A percentile compares a stretch with the other conserved stretches of the same genome.
These are phyloP conservation scores for Mohoua ochrocephala DNA, from an alignment of 2,113 vertebrate genomes.

Conservation along the genomic window DNA sequence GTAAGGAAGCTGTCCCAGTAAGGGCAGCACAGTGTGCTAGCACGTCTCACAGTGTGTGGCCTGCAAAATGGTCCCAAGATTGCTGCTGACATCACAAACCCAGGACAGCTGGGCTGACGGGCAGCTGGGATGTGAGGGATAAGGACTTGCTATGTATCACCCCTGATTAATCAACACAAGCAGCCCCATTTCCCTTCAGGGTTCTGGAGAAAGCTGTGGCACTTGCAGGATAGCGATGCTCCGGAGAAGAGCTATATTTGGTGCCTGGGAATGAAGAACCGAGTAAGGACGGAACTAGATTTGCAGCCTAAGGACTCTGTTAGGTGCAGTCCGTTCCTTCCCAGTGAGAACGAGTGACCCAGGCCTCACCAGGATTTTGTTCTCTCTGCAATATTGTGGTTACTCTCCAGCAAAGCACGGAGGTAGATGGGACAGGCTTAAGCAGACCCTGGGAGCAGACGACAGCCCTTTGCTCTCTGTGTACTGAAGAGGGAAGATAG, in stretches of 20 bases:
- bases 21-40: background rate
- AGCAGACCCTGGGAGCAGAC: background rate
- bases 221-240: background rate
- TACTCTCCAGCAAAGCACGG: background rate
- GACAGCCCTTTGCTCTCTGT: background rate
- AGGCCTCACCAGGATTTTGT: accelerated
- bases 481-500: background rate
- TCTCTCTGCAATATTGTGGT: background rate
- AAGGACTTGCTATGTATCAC: background rate
- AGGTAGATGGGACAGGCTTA: background rate
- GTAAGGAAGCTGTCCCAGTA: background rate
- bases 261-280: background rate
- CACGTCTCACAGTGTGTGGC: background rate
- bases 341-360: background rate
- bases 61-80: background rate
- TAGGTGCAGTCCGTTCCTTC: background rate
- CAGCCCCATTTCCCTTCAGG: background rate
- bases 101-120: background rate
- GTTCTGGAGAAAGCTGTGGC: background rate
- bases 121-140: background rate
- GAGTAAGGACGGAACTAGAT: background rate
- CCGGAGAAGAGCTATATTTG: background rate
- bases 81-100: background rate
- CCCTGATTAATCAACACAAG: background rate
- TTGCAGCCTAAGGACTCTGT: background rate